These are phyloP conservation scores for Oligia fasciuncula DNA, from an alignment of 2,888 invertebrate genomes.

Conservation along the genomic window DNA sequence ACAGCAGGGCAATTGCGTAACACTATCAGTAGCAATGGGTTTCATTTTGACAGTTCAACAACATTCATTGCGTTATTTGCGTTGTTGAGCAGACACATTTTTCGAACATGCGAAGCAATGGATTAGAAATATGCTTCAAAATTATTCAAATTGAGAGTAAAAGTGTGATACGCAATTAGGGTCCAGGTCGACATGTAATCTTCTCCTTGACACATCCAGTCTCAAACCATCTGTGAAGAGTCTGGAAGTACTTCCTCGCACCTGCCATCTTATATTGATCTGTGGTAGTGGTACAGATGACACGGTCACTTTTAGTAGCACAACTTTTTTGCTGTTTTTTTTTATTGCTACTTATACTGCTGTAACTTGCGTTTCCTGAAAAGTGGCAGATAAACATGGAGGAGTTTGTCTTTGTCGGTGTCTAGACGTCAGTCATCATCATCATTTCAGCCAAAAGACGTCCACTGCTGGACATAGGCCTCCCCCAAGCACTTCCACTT, in stretches of 20 bases:
- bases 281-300: conserved; percentile 38
- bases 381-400: conserved; percentile 2
- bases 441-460: too few relatives aligned
- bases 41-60: too few relatives aligned
- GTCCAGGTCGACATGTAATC: neutral
- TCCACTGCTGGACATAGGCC: too few relatives aligned
- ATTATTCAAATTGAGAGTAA: too few relatives aligned
- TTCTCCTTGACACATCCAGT: conserved; percentile 37
- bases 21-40: too few relatives aligned
- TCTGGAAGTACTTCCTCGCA: conserved; percentile 52
- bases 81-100: too few relatives aligned
- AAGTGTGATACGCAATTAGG: too few relatives aligned
- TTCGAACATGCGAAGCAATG: too few relatives aligned
- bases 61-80: too few relatives aligned
- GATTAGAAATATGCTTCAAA: too few relatives aligned
- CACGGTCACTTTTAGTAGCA: conserved; percentile 29
- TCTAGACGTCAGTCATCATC: neutral
- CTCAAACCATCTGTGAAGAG: neutral
- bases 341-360: conserved; percentile 21
- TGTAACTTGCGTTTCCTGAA: conserved; percentile 1
- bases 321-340: conserved; percentile 19
- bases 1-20: neutral
- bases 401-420: neutral
- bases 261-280: conserved; percentile 58
- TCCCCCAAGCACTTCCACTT: too few relatives aligned